Conservation (phyloP, 2,888 invertebrate species). For the Orchestes rusci region DNA sequence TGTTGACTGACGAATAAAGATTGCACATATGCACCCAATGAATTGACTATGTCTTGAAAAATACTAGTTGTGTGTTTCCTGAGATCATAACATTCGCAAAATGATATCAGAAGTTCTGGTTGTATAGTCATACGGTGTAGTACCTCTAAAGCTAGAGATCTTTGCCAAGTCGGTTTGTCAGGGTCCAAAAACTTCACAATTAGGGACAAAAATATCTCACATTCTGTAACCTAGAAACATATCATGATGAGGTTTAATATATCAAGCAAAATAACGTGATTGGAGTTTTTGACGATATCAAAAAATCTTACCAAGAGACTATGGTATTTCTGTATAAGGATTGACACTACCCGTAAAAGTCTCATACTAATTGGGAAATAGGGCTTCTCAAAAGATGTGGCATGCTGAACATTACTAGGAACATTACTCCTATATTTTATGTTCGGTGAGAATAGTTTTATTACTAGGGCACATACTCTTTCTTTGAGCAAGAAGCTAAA, state of each 20-base stretch:
- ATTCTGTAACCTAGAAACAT: constrained; percentile 76
- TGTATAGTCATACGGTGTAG: constrained; percentile 90
- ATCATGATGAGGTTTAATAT: background rate
- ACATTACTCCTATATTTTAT: constrained; percentile 75
- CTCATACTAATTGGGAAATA: constrained; percentile 97
- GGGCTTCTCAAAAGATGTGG: constrained; percentile 74
- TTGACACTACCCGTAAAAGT: constrained; percentile 83
- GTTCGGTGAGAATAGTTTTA: constrained; percentile 95
- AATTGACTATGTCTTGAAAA: constrained; percentile 91
- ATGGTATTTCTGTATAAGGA: constrained; percentile 91
- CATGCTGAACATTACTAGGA: constrained; percentile 54
- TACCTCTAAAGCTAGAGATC: constrained; percentile 91
- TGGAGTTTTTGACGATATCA: no score
- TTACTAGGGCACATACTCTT: constrained; percentile 95
- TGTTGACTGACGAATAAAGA: constrained; percentile 76
- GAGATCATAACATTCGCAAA: constrained; percentile 93
- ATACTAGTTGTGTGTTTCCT: constrained; percentile 89
- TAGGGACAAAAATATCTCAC: constrained; percentile 95
- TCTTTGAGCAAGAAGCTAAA: constrained; percentile 93
- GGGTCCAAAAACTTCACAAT: constrained; percentile 96
- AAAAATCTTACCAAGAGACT: constrained; percentile 64
- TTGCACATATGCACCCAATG: constrained; percentile 89
- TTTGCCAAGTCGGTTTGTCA: constrained; percentile 95
- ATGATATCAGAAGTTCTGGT: constrained; percentile 78
- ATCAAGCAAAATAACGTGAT: no score